Evolutionary conservation across 1,140 invertebrate species (phyloP), one percentile per base, ranked within the genome.

Genomic region (Tetramorium alpestre): DNA sequence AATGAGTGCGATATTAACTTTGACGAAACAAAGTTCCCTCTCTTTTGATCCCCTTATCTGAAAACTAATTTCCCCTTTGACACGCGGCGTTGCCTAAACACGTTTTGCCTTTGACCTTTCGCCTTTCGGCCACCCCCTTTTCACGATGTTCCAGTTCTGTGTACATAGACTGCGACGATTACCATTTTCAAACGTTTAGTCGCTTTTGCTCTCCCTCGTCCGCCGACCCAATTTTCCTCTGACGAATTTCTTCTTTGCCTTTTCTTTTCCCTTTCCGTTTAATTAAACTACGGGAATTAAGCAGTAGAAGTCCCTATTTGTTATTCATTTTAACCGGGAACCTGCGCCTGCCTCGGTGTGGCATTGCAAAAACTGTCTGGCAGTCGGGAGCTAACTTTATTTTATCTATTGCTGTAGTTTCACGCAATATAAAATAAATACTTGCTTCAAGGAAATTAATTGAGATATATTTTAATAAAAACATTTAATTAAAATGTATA

Each of bases 11-110:
- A 90, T 90, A 87, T 87, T 82, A 82, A 86, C 72, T 87, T 88
- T 47, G 22, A 65, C 82, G 58, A 60, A 56, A 85, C 82, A 65
- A 65, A 44, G 16, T 62, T 64, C 22, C 5, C 38, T 25, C 70
- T 88, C 84, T 87, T 87, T 76, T 89, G 76, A 89, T 69, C 58
- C 77, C 54, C 65, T 87, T 89, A 87, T 82, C 58, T 72, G 56
- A 65, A 89, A 90, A 90, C 85, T 90, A 89, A 90, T 89, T 90
- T 87, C 54, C 69, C n/a, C 77, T 90, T 84, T 76, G 77, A 78
- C 77, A 69, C 78, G 47, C 62, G 76, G 38, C 56, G 70, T 22
- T 85, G 47, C 73, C 41, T 77, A 87, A 90, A 90, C 86, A 82
- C 60, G 28, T 76, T 89, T 87, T 77, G 54, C 58, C 70, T 89